phyloP scores from a whole-genome alignment of 2,113 vertebrate genomes.

The Cyrtonyx montezumae region DNA sequence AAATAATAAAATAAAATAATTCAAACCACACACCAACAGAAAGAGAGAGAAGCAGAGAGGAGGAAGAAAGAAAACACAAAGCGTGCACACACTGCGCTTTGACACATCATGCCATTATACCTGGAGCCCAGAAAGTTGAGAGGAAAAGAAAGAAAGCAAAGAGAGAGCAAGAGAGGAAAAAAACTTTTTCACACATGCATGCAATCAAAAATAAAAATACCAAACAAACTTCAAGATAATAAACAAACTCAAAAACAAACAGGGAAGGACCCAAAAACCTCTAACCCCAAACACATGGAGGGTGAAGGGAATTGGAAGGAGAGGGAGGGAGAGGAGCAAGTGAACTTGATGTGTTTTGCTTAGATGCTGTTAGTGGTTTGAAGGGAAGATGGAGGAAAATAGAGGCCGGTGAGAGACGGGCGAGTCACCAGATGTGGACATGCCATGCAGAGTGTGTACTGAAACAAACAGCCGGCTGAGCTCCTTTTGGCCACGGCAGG shows the following conservation, averaged over 20 bases:
- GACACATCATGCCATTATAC: slow-evolving; percentile 74
- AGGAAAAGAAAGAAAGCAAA: neutral
- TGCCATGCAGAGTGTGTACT: slow-evolving; percentile 90
- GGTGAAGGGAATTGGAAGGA: slow-evolving; percentile 46
- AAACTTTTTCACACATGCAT: slow-evolving; percentile 80
- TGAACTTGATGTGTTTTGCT: slow-evolving; percentile 46
- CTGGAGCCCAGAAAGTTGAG: slow-evolving; percentile 36
- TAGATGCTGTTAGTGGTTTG: slow-evolving; percentile 72
- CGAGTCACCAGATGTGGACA: slow-evolving; percentile 83
- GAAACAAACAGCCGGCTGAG: slow-evolving; percentile 78
- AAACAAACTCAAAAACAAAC: slow-evolving; percentile 53
- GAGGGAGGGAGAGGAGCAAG: slow-evolving; percentile 20
- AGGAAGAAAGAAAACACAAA: slow-evolving; percentile 59
- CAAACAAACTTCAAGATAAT: slow-evolving; percentile 35
- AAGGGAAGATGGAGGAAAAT: slow-evolving; percentile 64
- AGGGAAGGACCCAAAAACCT: slow-evolving; percentile 67
- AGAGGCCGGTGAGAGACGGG: slow-evolving; percentile 45
- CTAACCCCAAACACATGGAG: slow-evolving; percentile 76
- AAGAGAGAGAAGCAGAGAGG: slow-evolving; percentile 39
- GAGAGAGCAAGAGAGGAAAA: slow-evolving; percentile 6
- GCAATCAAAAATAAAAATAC: slow-evolving; percentile 75
- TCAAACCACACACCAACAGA: slow-evolving; percentile 41
- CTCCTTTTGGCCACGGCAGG: slow-evolving; percentile 67
- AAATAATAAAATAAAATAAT: neutral
- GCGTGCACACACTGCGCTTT: slow-evolving; percentile 70